These are phyloP conservation scores for Dryobates pubescens DNA, from an alignment of 2,797 vertebrate genomes.

Conservation along the genomic window DNA sequence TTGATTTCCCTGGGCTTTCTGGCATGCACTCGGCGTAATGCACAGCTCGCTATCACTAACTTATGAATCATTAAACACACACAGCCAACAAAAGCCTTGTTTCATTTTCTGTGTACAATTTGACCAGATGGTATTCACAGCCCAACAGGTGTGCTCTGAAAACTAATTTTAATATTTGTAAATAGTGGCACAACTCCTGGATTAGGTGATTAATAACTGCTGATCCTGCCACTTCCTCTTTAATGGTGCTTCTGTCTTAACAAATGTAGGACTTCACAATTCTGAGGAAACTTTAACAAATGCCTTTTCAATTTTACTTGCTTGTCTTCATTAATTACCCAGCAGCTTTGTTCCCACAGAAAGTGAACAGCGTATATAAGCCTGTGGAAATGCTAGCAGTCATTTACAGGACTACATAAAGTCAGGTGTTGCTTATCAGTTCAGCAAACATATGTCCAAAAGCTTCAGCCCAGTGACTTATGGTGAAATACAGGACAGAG, in stretches of 20 bases:
- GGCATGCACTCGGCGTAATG: background rate
- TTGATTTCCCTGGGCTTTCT: slow-evolving; percentile 9
- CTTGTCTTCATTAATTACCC: slow-evolving; percentile 12
- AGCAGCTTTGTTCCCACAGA: background rate
- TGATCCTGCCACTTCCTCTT: background rate
- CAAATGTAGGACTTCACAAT: background rate
- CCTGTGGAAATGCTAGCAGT: background rate
- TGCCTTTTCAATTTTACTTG: background rate
- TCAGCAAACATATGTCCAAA: background rate
- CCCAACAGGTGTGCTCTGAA: background rate
- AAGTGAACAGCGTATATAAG: background rate
- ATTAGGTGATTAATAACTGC: slow-evolving; percentile 1
- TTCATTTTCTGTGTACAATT: background rate
- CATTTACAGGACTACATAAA: background rate
- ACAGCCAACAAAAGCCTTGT: background rate
- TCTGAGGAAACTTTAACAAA: background rate
- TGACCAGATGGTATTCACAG: background rate
- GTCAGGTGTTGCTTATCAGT: background rate
- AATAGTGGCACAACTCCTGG: background rate
- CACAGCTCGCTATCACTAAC: background rate
- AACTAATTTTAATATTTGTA: slow-evolving; percentile 16
- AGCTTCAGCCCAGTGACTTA: background rate
- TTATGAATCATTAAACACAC: slow-evolving; percentile 15
- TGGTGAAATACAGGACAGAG: background rate
- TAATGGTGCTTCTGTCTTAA: background rate